These are phyloP conservation scores for Heliconius hortense DNA, from an alignment of 2,888 invertebrate genomes.

Conservation along the genomic window DNA sequence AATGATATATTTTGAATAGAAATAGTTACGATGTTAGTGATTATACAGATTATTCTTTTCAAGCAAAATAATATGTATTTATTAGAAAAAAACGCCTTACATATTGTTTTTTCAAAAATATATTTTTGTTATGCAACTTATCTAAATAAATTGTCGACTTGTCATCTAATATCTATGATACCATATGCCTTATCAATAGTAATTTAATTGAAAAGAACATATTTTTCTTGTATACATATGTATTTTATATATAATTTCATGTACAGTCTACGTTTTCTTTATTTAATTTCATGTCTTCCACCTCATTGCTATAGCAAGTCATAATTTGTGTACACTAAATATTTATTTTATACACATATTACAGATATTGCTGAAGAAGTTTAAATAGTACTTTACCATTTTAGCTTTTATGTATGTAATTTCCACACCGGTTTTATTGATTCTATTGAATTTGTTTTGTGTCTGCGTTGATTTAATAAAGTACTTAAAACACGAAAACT, in stretches of 20 bases:
- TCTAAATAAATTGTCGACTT: conserved; percentile 17
- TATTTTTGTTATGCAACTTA: conserved; percentile 24
- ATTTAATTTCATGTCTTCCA: conserved; percentile 40
- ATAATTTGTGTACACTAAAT: conserved; percentile 22
- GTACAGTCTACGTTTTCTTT: conserved; percentile 10
- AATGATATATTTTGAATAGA: conserved; percentile 9
- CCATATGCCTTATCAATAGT: conserved; percentile 12
- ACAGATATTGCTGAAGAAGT: conserved; percentile 30
- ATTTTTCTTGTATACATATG: conserved; percentile 10
- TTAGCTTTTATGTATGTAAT: conserved; percentile 39
- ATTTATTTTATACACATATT: conserved; percentile 31
- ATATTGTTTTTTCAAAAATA: background rate
- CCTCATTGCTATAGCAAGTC: conserved; percentile 24
- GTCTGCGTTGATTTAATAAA: conserved; percentile 52
- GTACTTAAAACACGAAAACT: conserved; percentile 47
- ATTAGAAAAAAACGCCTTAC: conserved; percentile 7
- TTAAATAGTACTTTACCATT: conserved; percentile 35
- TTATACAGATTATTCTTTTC: background rate
- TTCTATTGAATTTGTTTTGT: conserved; percentile 49
- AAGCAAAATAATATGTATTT: conserved; percentile 5
- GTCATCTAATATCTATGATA: conserved; percentile 4
- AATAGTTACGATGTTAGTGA: conserved; percentile 3
- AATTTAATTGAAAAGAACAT: conserved; percentile 5
- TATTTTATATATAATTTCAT: conserved; percentile 1
- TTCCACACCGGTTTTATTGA: conserved; percentile 47